A percentile compares a stretch with the other conserved stretches of the same genome.
These are phyloP conservation scores for Labeo catla DNA, from an alignment of 2,113 vertebrate genomes.

Conservation along the genomic window DNA sequence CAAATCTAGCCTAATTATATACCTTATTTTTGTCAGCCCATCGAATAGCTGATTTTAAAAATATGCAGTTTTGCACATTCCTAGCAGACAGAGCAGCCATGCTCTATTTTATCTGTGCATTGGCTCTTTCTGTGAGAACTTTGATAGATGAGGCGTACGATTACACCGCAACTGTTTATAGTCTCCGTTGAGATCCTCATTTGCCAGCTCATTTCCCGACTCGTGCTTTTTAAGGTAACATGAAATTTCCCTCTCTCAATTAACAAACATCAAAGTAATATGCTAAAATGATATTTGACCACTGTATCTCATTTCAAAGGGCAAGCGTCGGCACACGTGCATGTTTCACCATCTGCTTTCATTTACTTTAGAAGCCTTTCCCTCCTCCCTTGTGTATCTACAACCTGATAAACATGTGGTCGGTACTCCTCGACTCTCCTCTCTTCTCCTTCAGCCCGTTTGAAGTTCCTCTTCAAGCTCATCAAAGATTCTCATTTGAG, in stretches of 20 bases:
- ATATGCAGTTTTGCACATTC: background rate
- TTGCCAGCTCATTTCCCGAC: conserved; percentile 28
- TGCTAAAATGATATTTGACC: conserved; percentile 41
- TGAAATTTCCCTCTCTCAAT: conserved; percentile 57
- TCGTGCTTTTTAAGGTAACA: conserved; percentile 32
- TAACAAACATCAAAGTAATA: conserved; percentile 47
- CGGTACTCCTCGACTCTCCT: conserved; percentile 56
- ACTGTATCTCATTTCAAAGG: conserved; percentile 23
- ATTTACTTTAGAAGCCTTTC: conserved; percentile 32
- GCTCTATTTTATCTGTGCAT: conserved; percentile 13
- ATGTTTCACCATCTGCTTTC: conserved; percentile 30
- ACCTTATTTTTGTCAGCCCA: background rate
- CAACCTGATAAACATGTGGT: conserved; percentile 47
- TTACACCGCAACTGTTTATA: conserved; percentile 33
- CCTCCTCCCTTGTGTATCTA: conserved; percentile 33
- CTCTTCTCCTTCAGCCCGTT: conserved; percentile 59
- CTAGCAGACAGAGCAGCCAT: background rate
- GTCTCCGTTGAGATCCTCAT: conserved; percentile 26
- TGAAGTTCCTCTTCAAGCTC: conserved; percentile 35
- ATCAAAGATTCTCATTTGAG: conserved; percentile 54
- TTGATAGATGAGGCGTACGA: conserved; percentile 21
- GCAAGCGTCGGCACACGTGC: background rate
- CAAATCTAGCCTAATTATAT: background rate
- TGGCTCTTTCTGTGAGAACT: conserved; percentile 3
- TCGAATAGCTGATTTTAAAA: background rate